phyloP scores from a whole-genome alignment of 2,888 invertebrate species.

The Eucera pruinosa region DNA sequence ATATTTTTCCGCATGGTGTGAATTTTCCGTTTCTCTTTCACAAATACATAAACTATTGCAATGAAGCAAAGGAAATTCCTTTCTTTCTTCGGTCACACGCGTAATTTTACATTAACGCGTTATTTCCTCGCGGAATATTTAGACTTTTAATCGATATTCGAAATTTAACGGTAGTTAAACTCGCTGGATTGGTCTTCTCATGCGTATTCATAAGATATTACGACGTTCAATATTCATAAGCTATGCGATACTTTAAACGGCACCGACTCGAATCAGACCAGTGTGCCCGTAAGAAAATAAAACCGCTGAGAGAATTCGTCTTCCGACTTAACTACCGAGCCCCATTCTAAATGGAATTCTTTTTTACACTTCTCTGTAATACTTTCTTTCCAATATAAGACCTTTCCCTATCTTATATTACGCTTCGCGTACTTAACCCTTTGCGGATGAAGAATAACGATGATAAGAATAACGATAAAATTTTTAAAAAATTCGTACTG shows the following conservation, averaged over 20 bases:
- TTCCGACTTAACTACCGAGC: conserved; percentile 3
- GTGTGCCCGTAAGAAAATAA: conserved; percentile 28
- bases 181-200: conserved; percentile 53
- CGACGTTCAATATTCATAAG: conserved; percentile 58
- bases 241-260: conserved; percentile 53
- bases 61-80: not conserved
- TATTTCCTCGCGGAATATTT: conserved; percentile 38
- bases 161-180: conserved; percentile 56
- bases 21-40: too few species aligned
- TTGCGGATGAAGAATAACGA: too few species aligned
- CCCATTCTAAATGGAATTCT: conserved; percentile 3
- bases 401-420: too few species aligned
- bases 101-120: conserved; percentile 35
- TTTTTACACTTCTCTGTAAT: too few species aligned
- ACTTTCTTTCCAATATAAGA: too few species aligned
- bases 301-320: conserved; percentile 9
- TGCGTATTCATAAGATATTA: conserved; percentile 63
- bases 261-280: conserved; percentile 32
- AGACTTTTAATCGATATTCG: conserved; percentile 56
- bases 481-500: too few species aligned
- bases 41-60: too few species aligned
- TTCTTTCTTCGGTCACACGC: not conserved
- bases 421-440: too few species aligned
- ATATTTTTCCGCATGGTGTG: too few species aligned
- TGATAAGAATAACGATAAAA: too few species aligned